Conservation (phyloP, 2,113 vertebrate species). For the Maccullochella peelii region DNA sequence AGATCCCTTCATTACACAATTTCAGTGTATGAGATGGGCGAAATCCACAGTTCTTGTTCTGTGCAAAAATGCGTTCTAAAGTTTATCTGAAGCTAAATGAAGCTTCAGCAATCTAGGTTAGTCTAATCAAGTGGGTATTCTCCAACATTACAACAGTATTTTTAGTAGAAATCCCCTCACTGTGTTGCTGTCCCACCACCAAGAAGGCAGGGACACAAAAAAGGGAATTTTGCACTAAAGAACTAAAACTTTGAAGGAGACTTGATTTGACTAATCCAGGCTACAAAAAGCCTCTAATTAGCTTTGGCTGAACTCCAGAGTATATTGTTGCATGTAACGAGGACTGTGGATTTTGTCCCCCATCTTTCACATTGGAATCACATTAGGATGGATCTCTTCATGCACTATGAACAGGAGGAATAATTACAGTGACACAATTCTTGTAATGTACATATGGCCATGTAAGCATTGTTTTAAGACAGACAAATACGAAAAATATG, state of each 20-base stretch:
- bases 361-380: background rate
- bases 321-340: background rate
- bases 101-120: no score
- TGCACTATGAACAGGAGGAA: background rate
- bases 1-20: background rate
- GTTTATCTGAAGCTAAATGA: no score
- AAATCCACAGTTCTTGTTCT: background rate
- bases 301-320: background rate
- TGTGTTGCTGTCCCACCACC: background rate
- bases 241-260: background rate
- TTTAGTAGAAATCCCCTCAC: background rate
- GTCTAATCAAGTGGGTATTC: no score
- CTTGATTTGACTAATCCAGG: background rate
- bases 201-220: background rate
- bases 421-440: background rate
- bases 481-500: background rate
- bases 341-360: background rate
- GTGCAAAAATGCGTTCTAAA: background rate
- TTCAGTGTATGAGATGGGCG: no score
- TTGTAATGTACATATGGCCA: background rate
- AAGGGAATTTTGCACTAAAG: background rate
- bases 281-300: background rate
- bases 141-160: background rate
- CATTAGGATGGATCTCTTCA: background rate
- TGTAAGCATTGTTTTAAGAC: background rate